These are phyloP conservation scores for Orientallactaga bullata DNA, from an alignment of 2,113 vertebrate species.

Conservation along the genomic window DNA sequence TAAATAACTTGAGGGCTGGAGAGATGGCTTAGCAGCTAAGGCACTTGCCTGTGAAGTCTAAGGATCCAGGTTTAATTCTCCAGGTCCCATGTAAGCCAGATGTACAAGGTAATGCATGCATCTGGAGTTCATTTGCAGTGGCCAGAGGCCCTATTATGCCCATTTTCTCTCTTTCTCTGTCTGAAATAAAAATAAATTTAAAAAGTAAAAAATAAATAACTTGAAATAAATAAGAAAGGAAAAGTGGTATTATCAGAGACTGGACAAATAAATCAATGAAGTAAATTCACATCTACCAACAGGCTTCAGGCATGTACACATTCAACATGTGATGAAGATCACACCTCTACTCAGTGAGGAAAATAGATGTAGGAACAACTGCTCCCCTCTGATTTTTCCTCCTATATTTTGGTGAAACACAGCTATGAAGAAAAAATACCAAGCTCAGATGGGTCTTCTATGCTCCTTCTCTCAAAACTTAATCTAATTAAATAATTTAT, in stretches of 20 bases:
- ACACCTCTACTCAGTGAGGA: neutral
- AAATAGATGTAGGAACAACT: neutral
- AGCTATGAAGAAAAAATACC: neutral
- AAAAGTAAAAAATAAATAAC: constrained; percentile 54
- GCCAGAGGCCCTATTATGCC: too few species aligned
- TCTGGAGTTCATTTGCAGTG: too few species aligned
- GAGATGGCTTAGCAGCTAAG: too few species aligned
- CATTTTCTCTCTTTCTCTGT: too few species aligned
- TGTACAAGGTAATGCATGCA: too few species aligned
- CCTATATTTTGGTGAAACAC: neutral
- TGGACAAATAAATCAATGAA: constrained; percentile 17
- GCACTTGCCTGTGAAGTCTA: too few species aligned
- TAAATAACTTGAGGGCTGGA: too few species aligned
- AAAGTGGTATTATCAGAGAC: neutral
- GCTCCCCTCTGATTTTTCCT: neutral
- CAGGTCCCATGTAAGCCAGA: too few species aligned
- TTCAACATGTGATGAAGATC: neutral
- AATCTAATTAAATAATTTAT: constrained; percentile 39
- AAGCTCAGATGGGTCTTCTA: neutral
- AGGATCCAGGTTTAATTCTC: too few species aligned
- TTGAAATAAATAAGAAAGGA: constrained; percentile 47
- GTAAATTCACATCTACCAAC: constrained; percentile 25
- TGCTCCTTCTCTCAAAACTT: neutral
- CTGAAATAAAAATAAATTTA: neutral
- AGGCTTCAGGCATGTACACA: neutral